Evolutionary conservation across 2,797 vertebrate genomes (phyloP).

Genomic region (Acomys russatus): DNA sequence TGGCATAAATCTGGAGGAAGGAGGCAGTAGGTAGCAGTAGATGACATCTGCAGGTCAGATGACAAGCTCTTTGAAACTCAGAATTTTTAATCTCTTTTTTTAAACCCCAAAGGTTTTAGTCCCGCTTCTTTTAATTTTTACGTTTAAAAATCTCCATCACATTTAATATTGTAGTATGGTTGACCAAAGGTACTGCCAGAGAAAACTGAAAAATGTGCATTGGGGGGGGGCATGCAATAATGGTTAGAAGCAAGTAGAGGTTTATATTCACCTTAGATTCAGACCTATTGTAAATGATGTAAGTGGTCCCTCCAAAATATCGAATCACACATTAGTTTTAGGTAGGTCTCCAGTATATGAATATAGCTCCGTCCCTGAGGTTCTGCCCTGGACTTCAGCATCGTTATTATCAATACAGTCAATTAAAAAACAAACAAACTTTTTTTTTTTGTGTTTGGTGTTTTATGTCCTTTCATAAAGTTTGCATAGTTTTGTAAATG

Average conservation of each 20-base stretch:
- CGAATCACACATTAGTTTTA: not conserved
- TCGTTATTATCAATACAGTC: not conserved
- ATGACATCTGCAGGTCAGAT: not conserved
- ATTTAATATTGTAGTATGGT: not conserved
- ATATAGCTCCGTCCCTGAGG: not conserved
- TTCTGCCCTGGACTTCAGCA: not conserved
- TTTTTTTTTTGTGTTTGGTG: not conserved
- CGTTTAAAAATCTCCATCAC: not conserved
- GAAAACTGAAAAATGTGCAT: not conserved
- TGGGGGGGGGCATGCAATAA: too few species aligned
- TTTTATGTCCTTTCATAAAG: not conserved
- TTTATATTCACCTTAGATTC: not conserved
- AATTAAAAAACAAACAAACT: not conserved
- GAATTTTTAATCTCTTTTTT: not conserved
- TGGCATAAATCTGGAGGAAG: not conserved
- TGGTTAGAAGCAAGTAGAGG: not conserved
- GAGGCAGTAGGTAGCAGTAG: not conserved
- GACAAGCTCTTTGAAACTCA: not conserved
- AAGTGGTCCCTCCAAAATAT: not conserved
- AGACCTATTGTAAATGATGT: not conserved
- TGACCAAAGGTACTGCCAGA: not conserved
- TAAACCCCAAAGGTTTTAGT: not conserved
- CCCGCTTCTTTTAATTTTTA: not conserved
- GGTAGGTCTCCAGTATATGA: not conserved
- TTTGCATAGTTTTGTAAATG: slow-evolving; percentile 30